Base-by-base conservation (phyloP, 2,888 invertebrate species). In the Erannis defoliaria region DNA sequence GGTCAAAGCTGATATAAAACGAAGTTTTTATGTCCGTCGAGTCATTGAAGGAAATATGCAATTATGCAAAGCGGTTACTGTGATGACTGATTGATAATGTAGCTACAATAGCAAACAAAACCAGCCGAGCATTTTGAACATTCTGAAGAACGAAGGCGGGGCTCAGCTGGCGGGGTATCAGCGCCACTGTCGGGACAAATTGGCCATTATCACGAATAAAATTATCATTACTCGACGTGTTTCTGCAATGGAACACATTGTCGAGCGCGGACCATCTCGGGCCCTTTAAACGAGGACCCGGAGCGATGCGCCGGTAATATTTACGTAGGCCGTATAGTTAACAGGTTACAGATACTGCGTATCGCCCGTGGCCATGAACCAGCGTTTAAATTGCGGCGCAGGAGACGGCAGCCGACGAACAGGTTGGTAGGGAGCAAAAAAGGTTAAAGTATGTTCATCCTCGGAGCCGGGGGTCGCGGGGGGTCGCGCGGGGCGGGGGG, bases 351-450 rank as follows among this genome's bases (percentile, higher is more conserved):
- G 87, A 86, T 86, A 86, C 83, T 83, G 85, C 84, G 90, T 87
- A 88, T 84, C 84, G 89, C 91, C 89, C 70, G 84, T 85, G 92
- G 92, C 91, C 92, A 86, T 91, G 92, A 90, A 90, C 90, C 86
- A 86, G 85, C 84, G 81, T 85, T 85, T 83, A 85, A 86, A 86
- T 87, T 87, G 88, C 89, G 85, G 76, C 81, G 77, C 83, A 76
- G 84, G 77, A 85, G 87, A 85, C 89, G 85, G 89, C 88, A 87
- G 89, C 88, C 85, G 82, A 82, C 81, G 89, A 92, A 93, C 92
- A 91, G 92, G 92, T 93, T 92, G 90, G 81, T 75, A 81, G 85
- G 88, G 85, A 86, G 90, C 91, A 90, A 93, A 93, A 93, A 93
- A 93, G 91, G 91, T 91, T 92, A 92, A 90, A 89, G 89, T 90